Percentiles rank a stretch among this genome's conserved stretches.
These are phyloP conservation scores for Ridgeia piscesae DNA, from an alignment of 1,140 invertebrate genomes.

Conservation along the genomic window DNA sequence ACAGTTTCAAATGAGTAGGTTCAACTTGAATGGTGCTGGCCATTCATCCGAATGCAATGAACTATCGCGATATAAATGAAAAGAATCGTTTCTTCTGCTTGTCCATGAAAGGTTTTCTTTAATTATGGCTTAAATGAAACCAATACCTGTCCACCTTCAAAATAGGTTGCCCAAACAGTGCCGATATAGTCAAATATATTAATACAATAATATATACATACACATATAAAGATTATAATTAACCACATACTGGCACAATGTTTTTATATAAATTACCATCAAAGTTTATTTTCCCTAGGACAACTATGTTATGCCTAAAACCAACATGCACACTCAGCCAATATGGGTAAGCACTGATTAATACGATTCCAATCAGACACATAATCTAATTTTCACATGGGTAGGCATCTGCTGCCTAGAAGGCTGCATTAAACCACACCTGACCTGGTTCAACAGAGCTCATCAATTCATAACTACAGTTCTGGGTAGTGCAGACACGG, in stretches of 20 bases:
- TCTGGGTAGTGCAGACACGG: background rate
- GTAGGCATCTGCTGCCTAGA: background rate
- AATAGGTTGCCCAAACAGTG: background rate
- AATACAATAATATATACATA: too few relatives aligned
- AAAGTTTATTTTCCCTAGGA: background rate
- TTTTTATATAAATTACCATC: background rate
- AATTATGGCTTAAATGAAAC: too few relatives aligned
- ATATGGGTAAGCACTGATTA: background rate
- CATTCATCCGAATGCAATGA: background rate
- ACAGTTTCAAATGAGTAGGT: background rate
- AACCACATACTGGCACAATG: background rate
- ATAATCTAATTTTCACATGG: background rate
- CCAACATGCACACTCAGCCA: background rate
- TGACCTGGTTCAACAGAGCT: background rate
- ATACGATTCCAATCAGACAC: background rate
- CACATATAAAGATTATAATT: background rate
- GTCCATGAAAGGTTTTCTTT: background rate
- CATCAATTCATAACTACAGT: background rate
- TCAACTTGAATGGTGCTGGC: background rate
- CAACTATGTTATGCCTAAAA: background rate
- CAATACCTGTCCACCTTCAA: background rate
- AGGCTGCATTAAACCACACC: background rate
- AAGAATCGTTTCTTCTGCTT: background rate
- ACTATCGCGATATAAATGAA: background rate
- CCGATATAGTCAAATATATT: background rate